Evolutionary conservation across 1,140 invertebrate genomes (phyloP), one percentile per base, ranked within the genome.

Genomic region (Neodiprion pinetum): DNA sequence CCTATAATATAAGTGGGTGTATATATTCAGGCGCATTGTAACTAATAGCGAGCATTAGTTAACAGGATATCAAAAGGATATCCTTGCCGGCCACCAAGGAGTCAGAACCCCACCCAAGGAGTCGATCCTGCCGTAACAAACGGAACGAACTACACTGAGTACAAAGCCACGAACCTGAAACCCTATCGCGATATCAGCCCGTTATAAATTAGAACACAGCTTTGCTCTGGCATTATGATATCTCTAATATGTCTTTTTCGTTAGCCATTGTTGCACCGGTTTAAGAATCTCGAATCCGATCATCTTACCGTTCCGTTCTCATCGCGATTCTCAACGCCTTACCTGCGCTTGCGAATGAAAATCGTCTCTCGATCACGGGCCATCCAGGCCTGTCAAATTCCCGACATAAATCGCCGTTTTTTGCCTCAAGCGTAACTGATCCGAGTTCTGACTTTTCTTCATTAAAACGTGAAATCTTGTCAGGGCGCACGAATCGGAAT

Each of bases 1-100:
- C 28, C 28, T 40, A 40, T 40, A 40, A 40, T 40, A 40, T 40
- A 5, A 40, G 5, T 40, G 28, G 28, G 28, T 5, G 28, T 40
- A 40, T 40, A 40, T 40, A 40, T 40, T 40, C 28, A 40, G 28
- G 53, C 11, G 53, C 80, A 85, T 84, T 82, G 85, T 88, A 89
- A 89, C 81, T 85, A 88, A 89, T 88, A 83, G 85, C 74, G 76
- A 83, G 82, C 86, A 89, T 89, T 89, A 88, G 87, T 89, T 88
- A 89, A 88, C 87, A 86, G 86, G 84, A 88, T 88, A 89, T 89
- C 88, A 89, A 88, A 88, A 88, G 85, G 85, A 88, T 87, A 88
- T 85, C 80, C 84, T 80, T 81, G 82, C 77, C 79, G 86, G 85
- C 86, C 87, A 88, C 86, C 87, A 84, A 87, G 82, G 78, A 85